Percentiles rank a stretch among this genome's conserved stretches.
Evolutionary conservation across 2,113 vertebrate genomes (phyloP).

Genomic region (Pseudorasbora parva): DNA sequence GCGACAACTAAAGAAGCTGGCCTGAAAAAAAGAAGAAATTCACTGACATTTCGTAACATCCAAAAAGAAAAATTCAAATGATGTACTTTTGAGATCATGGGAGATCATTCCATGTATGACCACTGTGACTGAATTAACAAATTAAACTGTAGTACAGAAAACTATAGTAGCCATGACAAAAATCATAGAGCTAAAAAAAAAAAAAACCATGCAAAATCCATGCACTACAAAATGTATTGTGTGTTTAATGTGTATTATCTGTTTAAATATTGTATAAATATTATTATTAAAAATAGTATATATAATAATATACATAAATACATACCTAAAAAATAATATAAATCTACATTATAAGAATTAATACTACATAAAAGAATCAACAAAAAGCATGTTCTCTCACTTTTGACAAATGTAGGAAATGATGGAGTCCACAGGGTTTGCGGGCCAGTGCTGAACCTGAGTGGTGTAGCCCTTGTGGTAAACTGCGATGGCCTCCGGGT

Average conservation of each 20-base stretch:
- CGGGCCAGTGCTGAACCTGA: slow-evolving; percentile 87
- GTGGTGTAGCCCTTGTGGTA: slow-evolving; percentile 89
- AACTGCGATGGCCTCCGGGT: slow-evolving; percentile 81
- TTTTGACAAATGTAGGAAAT: slow-evolving; percentile 79
- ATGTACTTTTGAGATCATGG: neutral
- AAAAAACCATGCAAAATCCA: too few species aligned
- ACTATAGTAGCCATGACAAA: neutral
- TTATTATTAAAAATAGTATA: too few species aligned
- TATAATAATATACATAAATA: too few species aligned
- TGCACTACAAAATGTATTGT: too few species aligned
- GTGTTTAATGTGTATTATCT: too few species aligned
- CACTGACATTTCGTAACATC: neutral
- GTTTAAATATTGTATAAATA: too few species aligned
- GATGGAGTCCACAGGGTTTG: slow-evolving; percentile 84
- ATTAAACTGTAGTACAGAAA: neutral
- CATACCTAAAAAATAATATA: too few species aligned
- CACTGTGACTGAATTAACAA: neutral
- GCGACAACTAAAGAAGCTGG: slow-evolving; percentile 86
- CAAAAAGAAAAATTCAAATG: neutral
- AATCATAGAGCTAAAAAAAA: neutral
- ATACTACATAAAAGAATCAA: neutral
- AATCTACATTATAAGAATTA: too few species aligned
- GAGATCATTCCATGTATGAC: neutral
- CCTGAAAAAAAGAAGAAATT: slow-evolving; percentile 64
- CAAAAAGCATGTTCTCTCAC: slow-evolving; percentile 71